A percentile compares a stretch with the other conserved stretches of the same genome.
Evolutionary conservation across 2,888 invertebrate species (phyloP).

Genomic region (Coelogynopora nodosa): DNA sequence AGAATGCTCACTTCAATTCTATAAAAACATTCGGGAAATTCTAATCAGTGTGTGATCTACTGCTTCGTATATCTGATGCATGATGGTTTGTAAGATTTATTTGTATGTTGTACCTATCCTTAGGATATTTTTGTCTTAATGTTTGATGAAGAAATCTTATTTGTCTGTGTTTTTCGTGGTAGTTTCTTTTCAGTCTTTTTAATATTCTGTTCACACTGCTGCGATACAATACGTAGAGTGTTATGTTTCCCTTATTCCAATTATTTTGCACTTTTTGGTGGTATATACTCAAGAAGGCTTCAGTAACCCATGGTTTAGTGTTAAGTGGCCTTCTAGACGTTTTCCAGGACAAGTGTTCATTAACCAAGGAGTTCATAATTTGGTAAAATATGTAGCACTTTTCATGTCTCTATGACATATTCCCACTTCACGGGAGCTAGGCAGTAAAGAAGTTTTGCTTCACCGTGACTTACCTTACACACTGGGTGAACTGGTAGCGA

Average conservation of each 20-base stretch:
- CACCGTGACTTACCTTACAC: not conserved
- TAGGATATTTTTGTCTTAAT: not conserved
- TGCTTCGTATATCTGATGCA: too few species aligned
- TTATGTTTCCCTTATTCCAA: not conserved
- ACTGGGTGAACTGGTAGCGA: constrained; percentile 1
- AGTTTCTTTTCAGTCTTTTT: constrained; percentile 27
- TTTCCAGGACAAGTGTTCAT: not conserved
- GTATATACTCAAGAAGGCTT: constrained; percentile 17
- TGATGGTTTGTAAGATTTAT: too few species aligned
- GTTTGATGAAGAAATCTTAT: constrained; percentile 10
- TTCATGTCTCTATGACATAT: constrained; percentile 5
- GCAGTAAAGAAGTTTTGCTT: not conserved
- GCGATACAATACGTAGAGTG: constrained; percentile 5
- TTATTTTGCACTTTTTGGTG: not conserved
- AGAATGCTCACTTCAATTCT: constrained; percentile 1
- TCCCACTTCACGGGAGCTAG: not conserved
- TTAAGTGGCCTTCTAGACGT: not conserved
- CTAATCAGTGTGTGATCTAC: too few species aligned
- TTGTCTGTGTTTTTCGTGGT: constrained; percentile 10
- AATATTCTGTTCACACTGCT: constrained; percentile 6
- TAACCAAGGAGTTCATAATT: not conserved
- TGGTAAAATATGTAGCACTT: not conserved
- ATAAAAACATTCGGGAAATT: too few species aligned
- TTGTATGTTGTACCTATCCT: too few species aligned
- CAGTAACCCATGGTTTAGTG: not conserved